These are phyloP conservation scores for Odontophorus gujanensis DNA, from an alignment of 2,113 vertebrate species.

Conservation along the genomic window DNA sequence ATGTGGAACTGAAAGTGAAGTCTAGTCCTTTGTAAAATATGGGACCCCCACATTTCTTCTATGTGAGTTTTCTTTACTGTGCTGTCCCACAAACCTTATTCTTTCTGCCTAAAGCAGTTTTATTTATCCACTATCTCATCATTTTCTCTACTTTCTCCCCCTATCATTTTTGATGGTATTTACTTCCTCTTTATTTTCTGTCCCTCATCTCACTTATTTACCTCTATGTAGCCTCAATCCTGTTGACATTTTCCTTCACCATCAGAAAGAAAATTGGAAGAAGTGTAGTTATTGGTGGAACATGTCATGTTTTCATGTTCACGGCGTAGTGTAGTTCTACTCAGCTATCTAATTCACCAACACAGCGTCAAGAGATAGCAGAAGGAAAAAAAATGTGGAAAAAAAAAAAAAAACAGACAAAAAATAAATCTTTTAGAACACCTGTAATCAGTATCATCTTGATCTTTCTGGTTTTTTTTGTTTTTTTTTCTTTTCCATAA, in stretches of 20 bases:
- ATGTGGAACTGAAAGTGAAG: not conserved
- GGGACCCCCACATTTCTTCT: not conserved
- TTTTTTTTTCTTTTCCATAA: not conserved
- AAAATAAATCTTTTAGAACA: not conserved
- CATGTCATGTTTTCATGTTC: not conserved
- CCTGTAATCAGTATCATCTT: not conserved
- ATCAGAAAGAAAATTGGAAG: not conserved
- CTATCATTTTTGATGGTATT: not conserved
- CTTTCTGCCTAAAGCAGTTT: not conserved
- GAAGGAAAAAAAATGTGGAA: not conserved
- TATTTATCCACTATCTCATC: not conserved
- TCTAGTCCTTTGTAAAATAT: not conserved
- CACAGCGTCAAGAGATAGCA: not conserved
- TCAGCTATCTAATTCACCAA: not conserved
- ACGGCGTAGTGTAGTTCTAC: not conserved
- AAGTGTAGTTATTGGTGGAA: not conserved
- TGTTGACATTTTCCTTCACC: not conserved
- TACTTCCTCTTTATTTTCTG: not conserved
- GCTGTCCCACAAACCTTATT: not conserved
- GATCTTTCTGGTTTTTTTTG: not conserved
- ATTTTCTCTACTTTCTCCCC: not conserved
- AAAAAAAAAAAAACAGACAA: not conserved
- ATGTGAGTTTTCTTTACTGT: not conserved
- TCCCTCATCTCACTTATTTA: not conserved
- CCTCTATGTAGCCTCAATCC: not conserved